phyloP scores from a whole-genome alignment of 2,888 invertebrate genomes.

The Spodoptera exigua region DNA sequence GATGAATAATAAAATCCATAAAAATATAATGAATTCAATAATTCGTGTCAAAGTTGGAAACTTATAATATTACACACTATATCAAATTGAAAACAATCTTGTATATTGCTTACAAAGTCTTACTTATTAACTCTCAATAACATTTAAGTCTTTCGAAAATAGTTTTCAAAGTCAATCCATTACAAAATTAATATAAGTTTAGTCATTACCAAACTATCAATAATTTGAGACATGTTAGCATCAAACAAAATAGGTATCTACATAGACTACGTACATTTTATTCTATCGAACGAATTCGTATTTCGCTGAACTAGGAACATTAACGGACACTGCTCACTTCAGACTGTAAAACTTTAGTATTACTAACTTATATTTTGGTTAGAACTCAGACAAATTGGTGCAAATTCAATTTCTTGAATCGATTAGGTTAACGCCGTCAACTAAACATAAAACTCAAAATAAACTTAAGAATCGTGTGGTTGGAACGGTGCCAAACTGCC shows the following conservation, averaged over 20 bases:
- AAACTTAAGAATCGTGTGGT: conserved; percentile 44
- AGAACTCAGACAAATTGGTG: conserved; percentile 51
- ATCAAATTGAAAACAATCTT: conserved; percentile 16
- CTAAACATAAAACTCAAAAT: conserved; percentile 68
- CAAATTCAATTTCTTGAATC: conserved; percentile 66
- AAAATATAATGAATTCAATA: no score
- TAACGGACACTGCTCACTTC: conserved; percentile 18
- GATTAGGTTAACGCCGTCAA: conserved; percentile 78
- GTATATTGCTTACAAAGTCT: conserved; percentile 34
- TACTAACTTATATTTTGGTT: conserved; percentile 46
- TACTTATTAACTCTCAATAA: conserved; percentile 33
- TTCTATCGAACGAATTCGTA: conserved; percentile 43
- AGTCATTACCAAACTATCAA: conserved; percentile 47
- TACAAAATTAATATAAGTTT: conserved; percentile 49
- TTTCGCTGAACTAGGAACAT: conserved; percentile 23
- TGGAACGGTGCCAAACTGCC: conserved; percentile 50
- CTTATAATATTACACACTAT: neutral
- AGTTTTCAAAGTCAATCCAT: conserved; percentile 14
- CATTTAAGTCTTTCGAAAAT: conserved; percentile 20
- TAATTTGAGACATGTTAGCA: conserved; percentile 40
- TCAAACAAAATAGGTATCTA: conserved; percentile 33
- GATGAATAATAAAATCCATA: no score
- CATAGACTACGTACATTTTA: conserved; percentile 59
- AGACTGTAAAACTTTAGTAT: no score
- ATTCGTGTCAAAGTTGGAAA: neutral